A percentile compares a stretch with the other conserved stretches of the same genome.
Evolutionary conservation across 2,888 invertebrate genomes (phyloP).

Genomic region (Hydroisotoma schaefferi): DNA sequence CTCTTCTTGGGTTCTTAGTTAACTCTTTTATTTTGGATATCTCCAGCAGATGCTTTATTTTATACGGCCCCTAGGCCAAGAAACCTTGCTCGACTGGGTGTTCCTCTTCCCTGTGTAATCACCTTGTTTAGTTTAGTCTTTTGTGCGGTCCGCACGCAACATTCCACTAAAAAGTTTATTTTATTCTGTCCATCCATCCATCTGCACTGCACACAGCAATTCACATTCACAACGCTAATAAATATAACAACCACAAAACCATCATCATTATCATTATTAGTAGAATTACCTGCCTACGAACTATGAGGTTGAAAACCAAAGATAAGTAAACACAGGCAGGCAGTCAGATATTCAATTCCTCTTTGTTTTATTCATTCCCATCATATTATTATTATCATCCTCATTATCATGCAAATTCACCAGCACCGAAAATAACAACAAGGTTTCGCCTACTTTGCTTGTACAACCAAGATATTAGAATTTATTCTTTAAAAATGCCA

Average conservation of each 20-base stretch:
- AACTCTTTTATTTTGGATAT: neutral
- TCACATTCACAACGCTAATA: slow-evolving; percentile 27
- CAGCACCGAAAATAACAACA: neutral
- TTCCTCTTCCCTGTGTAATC: slow-evolving; percentile 45
- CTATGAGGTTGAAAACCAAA: neutral
- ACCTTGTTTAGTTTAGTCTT: slow-evolving; percentile 45
- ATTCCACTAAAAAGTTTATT: slow-evolving; percentile 32
- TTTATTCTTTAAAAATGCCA: too few species aligned
- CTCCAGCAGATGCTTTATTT: slow-evolving; percentile 13
- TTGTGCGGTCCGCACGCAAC: slow-evolving; percentile 47
- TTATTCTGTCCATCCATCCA: slow-evolving; percentile 24
- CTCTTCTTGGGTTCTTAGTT: slow-evolving; percentile 3
- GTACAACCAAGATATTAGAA: too few species aligned
- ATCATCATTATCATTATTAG: slow-evolving; percentile 14
- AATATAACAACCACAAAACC: slow-evolving; percentile 19
- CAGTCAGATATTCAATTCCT: too few species aligned
- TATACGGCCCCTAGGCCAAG: slow-evolving; percentile 28
- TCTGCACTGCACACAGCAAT: slow-evolving; percentile 28
- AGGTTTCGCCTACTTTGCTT: too few species aligned
- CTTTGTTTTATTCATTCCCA: neutral
- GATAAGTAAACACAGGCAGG: too few species aligned
- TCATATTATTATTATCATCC: too few species aligned
- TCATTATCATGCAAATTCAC: neutral
- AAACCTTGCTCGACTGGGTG: slow-evolving; percentile 44
- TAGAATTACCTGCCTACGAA: neutral